Evolutionary conservation across 2,113 vertebrate genomes (phyloP).

Genomic region (Seriola aureovittata): DNA sequence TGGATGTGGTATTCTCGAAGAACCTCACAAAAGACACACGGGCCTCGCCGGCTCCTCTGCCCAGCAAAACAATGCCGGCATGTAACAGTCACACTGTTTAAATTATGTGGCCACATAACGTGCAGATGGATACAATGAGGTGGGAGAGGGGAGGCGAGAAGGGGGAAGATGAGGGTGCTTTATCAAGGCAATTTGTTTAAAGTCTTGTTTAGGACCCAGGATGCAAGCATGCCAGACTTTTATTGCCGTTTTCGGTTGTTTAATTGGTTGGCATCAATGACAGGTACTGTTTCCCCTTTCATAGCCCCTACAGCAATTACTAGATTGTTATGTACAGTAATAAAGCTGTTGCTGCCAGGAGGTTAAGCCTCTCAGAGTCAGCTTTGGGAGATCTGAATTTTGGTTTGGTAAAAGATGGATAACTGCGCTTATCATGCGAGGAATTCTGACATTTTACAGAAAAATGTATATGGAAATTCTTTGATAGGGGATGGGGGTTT

Average conservation of each 20-base stretch:
- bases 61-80: constrained; percentile 80
- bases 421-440: neutral
- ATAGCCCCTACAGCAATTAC: constrained; percentile 57
- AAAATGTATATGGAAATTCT: neutral
- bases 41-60: constrained; percentile 74
- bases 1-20: constrained; percentile 81
- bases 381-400: constrained; percentile 26
- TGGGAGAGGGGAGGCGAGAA: constrained; percentile 39
- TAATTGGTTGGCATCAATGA: constrained; percentile 57
- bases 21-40: constrained; percentile 79
- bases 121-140: constrained; percentile 70
- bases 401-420: constrained; percentile 24
- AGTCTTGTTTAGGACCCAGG: constrained; percentile 56
- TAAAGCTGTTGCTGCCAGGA: constrained; percentile 38
- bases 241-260: constrained; percentile 55
- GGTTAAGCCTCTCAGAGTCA: constrained; percentile 30
- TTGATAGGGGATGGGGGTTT: no score
- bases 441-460: constrained; percentile 17
- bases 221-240: constrained; percentile 45
- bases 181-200: constrained; percentile 76
- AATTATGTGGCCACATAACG: constrained; percentile 79
- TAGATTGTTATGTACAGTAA: constrained; percentile 49
- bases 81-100: constrained; percentile 80
- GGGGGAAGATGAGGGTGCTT: constrained; percentile 35
- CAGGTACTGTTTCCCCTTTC: constrained; percentile 43